These are phyloP conservation scores for Meloidogyne floridensis DNA, from an alignment of 1,140 invertebrate species.

Conservation along the genomic window DNA sequence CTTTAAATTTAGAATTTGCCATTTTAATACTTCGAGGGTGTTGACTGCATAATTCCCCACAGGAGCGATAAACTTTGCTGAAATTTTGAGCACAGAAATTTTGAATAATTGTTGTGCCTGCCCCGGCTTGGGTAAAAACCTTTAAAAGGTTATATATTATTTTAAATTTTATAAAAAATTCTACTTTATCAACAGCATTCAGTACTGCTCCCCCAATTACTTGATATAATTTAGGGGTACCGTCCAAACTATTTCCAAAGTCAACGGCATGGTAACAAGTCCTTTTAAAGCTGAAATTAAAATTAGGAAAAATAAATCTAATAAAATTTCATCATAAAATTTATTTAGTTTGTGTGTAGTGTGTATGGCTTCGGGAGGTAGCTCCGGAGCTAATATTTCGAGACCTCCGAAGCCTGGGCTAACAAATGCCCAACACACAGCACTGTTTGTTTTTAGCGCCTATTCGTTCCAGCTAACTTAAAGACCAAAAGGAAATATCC, in stretches of 20 bases:
- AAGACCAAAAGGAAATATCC: too few species aligned
- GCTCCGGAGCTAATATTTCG: too few species aligned
- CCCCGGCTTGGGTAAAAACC: slow-evolving; percentile 16
- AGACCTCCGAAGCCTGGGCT: too few species aligned
- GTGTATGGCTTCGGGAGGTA: too few species aligned
- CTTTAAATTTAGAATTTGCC: neutral
- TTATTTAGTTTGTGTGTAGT: too few species aligned
- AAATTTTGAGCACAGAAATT: slow-evolving; percentile 16
- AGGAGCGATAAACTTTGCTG: slow-evolving; percentile 19
- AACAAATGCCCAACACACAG: too few species aligned
- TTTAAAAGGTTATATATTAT: neutral
- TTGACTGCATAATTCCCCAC: slow-evolving; percentile 12
- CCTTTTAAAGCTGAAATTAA: neutral
- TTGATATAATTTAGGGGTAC: neutral
- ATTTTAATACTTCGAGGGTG: neutral
- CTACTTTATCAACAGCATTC: slow-evolving; percentile 24
- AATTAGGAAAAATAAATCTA: neutral
- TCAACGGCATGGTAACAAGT: slow-evolving; percentile 4
- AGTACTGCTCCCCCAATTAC: slow-evolving; percentile 9
- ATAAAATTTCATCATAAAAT: too few species aligned
- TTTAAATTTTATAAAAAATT: neutral
- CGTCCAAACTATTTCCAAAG: neutral
- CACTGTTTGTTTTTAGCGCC: too few species aligned
- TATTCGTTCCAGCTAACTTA: too few species aligned
- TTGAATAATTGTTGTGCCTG: slow-evolving; percentile 1